A percentile compares a stretch with the other conserved stretches of the same genome.
These are phyloP conservation scores for Drosophila formosana DNA, from an alignment of 2,888 invertebrate species.

Conservation along the genomic window DNA sequence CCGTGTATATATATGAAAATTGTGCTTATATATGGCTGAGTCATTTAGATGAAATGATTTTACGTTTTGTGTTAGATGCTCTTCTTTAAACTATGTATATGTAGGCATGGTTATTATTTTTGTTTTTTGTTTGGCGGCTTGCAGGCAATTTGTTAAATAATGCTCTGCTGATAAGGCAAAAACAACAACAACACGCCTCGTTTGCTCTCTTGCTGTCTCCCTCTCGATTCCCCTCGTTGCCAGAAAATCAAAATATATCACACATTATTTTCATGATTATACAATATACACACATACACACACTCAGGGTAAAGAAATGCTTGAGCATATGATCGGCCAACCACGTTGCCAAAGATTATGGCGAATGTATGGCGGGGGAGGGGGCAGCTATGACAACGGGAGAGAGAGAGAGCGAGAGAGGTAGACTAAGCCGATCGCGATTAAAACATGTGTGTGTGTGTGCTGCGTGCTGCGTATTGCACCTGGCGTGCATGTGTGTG, in stretches of 20 bases:
- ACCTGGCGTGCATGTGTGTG: conserved; percentile 49
- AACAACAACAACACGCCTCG: conserved; percentile 15
- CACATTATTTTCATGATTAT: conserved; percentile 58
- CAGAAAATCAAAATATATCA: conserved; percentile 30
- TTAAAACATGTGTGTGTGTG: conserved; percentile 7
- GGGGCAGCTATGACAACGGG: conserved; percentile 5
- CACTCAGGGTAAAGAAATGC: conserved; percentile 10
- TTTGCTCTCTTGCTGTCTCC: background rate
- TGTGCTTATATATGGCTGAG: conserved; percentile 32
- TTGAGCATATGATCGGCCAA: conserved; percentile 67
- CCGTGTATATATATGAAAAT: conserved; percentile 12
- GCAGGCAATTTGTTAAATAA: conserved; percentile 35
- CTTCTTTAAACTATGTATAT: background rate
- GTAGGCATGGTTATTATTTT: conserved; percentile 29
- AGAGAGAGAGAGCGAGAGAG: background rate
- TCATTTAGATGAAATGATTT: conserved; percentile 41
- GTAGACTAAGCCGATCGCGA: conserved; percentile 4
- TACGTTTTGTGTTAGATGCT: conserved; percentile 23
- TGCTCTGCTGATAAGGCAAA: conserved; percentile 40
- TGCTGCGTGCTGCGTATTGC: conserved; percentile 42
- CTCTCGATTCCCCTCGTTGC: background rate
- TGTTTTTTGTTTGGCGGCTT: conserved; percentile 49
- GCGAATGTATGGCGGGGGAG: conserved; percentile 33
- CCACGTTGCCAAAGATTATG: conserved; percentile 76
- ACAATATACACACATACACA: conserved; percentile 53